These are phyloP conservation scores for Masnerella sp. DNA, from an alignment of 2,888 invertebrate species.

Conservation along the genomic window DNA sequence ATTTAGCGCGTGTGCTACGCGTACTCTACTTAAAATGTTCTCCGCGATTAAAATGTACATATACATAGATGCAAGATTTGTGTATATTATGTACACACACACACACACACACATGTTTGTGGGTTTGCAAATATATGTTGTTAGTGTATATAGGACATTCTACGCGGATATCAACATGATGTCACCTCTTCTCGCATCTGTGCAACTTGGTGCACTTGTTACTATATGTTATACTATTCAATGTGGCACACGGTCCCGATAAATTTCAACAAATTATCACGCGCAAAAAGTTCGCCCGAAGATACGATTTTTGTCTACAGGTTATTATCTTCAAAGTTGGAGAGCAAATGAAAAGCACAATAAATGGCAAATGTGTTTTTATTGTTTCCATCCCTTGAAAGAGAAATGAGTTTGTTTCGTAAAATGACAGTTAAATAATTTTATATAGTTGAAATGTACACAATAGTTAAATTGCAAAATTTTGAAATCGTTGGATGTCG, in stretches of 20 bases:
- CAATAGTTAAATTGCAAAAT: too few relatives aligned
- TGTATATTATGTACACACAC: background rate
- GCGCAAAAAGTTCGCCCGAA: too few relatives aligned
- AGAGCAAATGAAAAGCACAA: too few relatives aligned
- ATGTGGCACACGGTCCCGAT: conserved; percentile 30
- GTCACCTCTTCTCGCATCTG: conserved; percentile 49
- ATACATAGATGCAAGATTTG: conserved; percentile 22
- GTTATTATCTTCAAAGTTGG: too few relatives aligned
- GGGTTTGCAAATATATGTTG: conserved; percentile 30
- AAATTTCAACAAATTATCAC: conserved; percentile 35
- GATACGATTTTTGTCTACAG: too few relatives aligned
- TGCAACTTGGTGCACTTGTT: conserved; percentile 50
- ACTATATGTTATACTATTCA: conserved; percentile 39
- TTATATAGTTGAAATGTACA: too few relatives aligned
- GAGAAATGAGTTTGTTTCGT: too few relatives aligned
- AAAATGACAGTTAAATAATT: too few relatives aligned
- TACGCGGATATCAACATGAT: conserved; percentile 54
- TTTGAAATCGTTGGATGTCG: background rate
- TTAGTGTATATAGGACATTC: conserved; percentile 58
- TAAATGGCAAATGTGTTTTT: too few relatives aligned
- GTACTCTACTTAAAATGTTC: too few relatives aligned
- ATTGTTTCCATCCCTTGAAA: too few relatives aligned
- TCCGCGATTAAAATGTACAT: conserved; percentile 49
- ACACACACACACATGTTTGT: background rate
- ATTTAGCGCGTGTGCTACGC: conserved; percentile 54